A percentile compares a stretch with the other conserved stretches of the same genome.
Conservation (phyloP, 2,888 invertebrate genomes). For the Glaucopsyche alexis region DNA sequence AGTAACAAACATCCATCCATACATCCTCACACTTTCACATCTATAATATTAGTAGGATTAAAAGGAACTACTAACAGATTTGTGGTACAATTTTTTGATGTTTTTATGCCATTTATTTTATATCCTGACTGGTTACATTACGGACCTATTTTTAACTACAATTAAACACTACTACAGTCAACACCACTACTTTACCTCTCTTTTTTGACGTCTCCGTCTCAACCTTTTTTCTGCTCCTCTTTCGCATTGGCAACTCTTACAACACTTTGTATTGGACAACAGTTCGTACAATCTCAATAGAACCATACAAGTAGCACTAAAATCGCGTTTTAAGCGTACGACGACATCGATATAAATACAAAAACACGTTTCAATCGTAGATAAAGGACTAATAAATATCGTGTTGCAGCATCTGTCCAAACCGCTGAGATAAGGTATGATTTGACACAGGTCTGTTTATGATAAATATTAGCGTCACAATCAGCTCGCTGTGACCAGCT, state of each 20-base stretch:
- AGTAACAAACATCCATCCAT: too few relatives aligned
- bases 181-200: conserved; percentile 47
- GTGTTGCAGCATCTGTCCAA: conserved; percentile 59
- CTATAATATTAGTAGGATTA: too few relatives aligned
- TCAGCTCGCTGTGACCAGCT: conserved; percentile 48
- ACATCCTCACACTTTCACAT: too few relatives aligned
- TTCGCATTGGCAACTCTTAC: conserved; percentile 76
- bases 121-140: not conserved
- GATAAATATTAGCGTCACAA: conserved; percentile 66
- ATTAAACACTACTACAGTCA: not conserved
- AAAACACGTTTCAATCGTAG: conserved; percentile 40
- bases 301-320: conserved; percentile 56
- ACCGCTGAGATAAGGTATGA: conserved; percentile 63
- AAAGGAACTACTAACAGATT: too few relatives aligned
- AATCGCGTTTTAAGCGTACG: conserved; percentile 39
- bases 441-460: conserved; percentile 61
- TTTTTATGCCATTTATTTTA: too few relatives aligned
- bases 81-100: too few relatives aligned
- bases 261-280: conserved; percentile 68
- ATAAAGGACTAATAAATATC: conserved; percentile 47
- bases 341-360: conserved; percentile 44
- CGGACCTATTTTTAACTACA: not conserved
- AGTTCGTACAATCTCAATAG: conserved; percentile 64
- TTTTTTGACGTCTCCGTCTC: conserved; percentile 57
- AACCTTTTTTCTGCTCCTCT: conserved; percentile 76